Percentiles rank a stretch among this genome's conserved stretches.
Evolutionary conservation across 2,888 invertebrate genomes (phyloP).

Genomic region (Alloscopus bannaensis): DNA sequence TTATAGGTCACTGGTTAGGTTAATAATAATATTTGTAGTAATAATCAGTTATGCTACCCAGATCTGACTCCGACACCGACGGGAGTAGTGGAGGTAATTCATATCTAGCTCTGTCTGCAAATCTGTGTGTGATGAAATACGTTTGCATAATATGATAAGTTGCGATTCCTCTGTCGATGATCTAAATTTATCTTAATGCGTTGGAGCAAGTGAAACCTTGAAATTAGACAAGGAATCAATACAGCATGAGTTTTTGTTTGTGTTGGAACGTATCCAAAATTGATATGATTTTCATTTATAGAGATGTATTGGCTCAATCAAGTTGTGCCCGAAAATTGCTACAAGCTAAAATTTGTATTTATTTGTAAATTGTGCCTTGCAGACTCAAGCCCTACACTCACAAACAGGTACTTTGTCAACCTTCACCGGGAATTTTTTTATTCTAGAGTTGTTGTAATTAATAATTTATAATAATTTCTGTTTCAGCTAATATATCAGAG

Average conservation of each 20-base stretch:
- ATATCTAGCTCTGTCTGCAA: too few species aligned
- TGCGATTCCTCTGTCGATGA: background rate
- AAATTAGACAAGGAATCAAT: slow-evolving; percentile 31
- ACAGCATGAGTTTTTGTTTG: slow-evolving; percentile 13
- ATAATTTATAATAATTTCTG: background rate
- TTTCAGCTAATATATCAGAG: slow-evolving; percentile 87
- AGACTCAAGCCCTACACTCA: slow-evolving; percentile 79
- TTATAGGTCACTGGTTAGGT: too few species aligned
- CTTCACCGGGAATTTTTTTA: slow-evolving; percentile 9
- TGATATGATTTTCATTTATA: background rate
- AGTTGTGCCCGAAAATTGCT: background rate
- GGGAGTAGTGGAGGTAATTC: slow-evolving; percentile 34
- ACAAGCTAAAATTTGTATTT: too few species aligned
- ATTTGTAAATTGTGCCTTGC: slow-evolving; percentile 11
- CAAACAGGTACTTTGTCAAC: slow-evolving; percentile 81
- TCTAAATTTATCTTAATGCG: slow-evolving; percentile 39
- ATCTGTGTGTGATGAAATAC: background rate
- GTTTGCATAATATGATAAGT: background rate
- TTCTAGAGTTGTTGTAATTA: too few species aligned
- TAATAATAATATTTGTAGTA: background rate
- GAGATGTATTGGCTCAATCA: background rate
- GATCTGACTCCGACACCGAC: slow-evolving; percentile 27
- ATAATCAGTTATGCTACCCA: slow-evolving; percentile 31
- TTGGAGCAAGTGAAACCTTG: slow-evolving; percentile 46
- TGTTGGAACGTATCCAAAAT: slow-evolving; percentile 27